phyloP scores from a whole-genome alignment of 2,113 vertebrate species.

The Anguilla japonica region DNA sequence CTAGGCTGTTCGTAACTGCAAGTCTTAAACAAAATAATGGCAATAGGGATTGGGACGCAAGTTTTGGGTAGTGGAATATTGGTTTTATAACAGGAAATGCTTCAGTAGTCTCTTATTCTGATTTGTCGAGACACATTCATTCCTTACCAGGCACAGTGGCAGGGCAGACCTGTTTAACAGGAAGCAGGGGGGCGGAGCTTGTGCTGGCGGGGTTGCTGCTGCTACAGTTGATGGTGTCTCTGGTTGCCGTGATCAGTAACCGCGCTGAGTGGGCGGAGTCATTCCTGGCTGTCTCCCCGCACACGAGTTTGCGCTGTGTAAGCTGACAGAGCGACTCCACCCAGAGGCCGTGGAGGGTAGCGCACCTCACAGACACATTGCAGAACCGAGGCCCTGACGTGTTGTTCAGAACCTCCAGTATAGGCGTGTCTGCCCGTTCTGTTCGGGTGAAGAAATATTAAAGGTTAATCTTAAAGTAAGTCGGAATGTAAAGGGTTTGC shows the following conservation, averaged over 20 bases:
- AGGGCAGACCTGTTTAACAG: background rate
- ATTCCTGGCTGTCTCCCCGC: background rate
- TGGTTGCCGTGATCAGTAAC: background rate
- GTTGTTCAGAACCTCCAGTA: too few relatives aligned
- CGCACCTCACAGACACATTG: too few relatives aligned
- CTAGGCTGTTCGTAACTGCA: too few relatives aligned
- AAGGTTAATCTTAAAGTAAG: too few relatives aligned
- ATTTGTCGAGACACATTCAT: background rate
- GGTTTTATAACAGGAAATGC: background rate
- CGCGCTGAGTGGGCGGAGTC: background rate
- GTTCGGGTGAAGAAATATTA: too few relatives aligned
- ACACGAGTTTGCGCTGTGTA: background rate
- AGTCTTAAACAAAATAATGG: too few relatives aligned
- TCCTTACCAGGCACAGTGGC: background rate
- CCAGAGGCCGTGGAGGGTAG: too few relatives aligned
- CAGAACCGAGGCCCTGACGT: too few relatives aligned
- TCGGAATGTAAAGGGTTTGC: too few relatives aligned
- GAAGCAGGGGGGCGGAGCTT: background rate
- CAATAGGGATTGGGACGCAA: too few relatives aligned
- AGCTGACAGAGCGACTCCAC: too few relatives aligned
- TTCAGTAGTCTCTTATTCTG: background rate
- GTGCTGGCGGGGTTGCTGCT: background rate
- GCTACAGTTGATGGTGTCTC: background rate
- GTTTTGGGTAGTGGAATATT: background rate
- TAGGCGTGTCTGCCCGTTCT: too few relatives aligned